Conservation (phyloP, 2,113 vertebrate species). For the Semnornis frantzii region DNA sequence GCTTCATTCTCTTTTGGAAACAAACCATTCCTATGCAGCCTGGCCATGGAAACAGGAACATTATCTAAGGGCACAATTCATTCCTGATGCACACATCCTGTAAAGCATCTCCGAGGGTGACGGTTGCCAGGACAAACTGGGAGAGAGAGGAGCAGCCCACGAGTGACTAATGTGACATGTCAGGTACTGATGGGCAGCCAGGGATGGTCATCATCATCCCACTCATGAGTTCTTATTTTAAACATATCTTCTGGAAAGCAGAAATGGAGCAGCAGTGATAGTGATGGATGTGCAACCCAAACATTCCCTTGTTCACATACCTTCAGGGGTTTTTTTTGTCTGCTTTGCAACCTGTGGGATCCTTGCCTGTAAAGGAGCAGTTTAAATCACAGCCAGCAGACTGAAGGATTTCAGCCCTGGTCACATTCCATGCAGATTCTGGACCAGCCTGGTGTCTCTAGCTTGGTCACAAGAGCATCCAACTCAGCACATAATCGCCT, state of each 20-base stretch:
- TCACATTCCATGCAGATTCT: background rate
- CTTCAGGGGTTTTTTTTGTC: background rate
- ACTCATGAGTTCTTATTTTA: background rate
- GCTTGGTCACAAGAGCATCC: background rate
- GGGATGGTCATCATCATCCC: background rate
- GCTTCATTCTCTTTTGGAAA: background rate
- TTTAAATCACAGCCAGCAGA: background rate
- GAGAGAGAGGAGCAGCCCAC: background rate
- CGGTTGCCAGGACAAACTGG: background rate
- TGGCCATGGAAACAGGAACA: background rate
- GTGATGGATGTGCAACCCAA: background rate
- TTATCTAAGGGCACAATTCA: background rate
- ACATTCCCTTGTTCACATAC: accelerated
- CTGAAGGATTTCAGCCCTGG: background rate
- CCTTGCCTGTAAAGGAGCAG: background rate
- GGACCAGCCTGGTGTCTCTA: background rate
- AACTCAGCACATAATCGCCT: background rate
- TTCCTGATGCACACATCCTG: background rate
- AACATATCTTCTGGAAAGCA: background rate
- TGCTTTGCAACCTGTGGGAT: background rate
- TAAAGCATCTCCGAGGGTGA: background rate
- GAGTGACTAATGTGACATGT: background rate
- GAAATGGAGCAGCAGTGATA: background rate
- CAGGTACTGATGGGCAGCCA: background rate
- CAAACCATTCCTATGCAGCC: background rate